Evolutionary conservation across 2,113 vertebrate genomes (phyloP).

Genomic region (Calidris pygmaea): DNA sequence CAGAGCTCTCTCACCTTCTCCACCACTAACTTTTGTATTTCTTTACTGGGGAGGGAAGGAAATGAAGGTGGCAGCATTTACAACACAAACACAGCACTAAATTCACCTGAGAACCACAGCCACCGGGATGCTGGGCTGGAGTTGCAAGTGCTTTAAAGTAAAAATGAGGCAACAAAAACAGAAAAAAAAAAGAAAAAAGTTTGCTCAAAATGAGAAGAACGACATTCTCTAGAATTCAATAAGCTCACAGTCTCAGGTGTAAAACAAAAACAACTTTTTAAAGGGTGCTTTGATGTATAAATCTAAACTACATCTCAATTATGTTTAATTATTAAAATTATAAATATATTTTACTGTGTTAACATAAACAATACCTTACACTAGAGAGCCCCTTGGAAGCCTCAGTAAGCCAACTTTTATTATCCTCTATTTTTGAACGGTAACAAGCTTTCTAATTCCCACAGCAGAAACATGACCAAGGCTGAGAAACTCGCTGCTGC

Average conservation of each 20-base stretch:
- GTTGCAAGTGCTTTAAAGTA: neutral
- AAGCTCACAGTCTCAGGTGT: neutral
- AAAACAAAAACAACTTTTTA: neutral
- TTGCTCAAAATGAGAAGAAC: neutral
- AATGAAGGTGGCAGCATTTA: neutral
- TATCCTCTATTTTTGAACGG: neutral
- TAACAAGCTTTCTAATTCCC: neutral
- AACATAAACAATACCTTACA: neutral
- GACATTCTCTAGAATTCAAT: neutral
- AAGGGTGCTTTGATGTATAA: neutral
- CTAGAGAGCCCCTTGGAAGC: neutral
- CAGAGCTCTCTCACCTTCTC: neutral
- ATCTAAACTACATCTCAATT: neutral
- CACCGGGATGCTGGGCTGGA: neutral
- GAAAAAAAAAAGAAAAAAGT: neutral
- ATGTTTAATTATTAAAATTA: neutral
- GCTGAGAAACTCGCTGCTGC: fast-evolving
- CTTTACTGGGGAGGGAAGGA: neutral
- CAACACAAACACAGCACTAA: slow-evolving; percentile 33
- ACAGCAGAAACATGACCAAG: neutral
- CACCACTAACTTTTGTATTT: neutral
- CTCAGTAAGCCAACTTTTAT: neutral
- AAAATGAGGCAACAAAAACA: neutral
- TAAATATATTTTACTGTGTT: neutral
- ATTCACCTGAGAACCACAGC: neutral